A percentile compares a stretch with the other conserved stretches of the same genome.
phyloP scores from a whole-genome alignment of 2,797 vertebrate species.

The Sebastes hopkinsi region DNA sequence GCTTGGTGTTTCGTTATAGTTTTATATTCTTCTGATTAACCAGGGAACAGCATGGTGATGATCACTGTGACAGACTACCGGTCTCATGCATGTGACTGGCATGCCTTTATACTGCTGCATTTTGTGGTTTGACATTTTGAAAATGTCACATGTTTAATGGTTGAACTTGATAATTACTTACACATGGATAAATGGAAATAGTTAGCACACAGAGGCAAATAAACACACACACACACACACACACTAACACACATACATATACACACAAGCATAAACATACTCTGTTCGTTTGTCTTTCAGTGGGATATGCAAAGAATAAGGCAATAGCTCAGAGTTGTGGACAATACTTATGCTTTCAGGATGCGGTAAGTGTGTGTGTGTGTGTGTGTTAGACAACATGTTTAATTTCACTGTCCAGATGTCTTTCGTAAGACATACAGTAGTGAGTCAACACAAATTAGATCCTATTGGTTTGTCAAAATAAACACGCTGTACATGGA shows the following conservation, averaged over 20 bases:
- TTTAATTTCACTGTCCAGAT: constrained; percentile 18
- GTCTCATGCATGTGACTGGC: not conserved
- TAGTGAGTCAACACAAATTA: constrained; percentile 40
- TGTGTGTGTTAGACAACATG: not conserved
- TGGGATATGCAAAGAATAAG: constrained; percentile 95
- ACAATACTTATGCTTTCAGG: constrained; percentile 92
- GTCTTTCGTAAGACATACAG: constrained; percentile 31
- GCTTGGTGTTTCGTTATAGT: not conserved
- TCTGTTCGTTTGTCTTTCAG: constrained; percentile 78
- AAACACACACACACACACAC: not conserved
- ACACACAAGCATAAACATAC: not conserved
- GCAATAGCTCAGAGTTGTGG: constrained; percentile 91
- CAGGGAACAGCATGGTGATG: not conserved
- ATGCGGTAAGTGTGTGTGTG: constrained; percentile 87
- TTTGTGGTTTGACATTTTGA: not conserved
- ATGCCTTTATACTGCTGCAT: not conserved
- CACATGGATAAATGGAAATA: not conserved
- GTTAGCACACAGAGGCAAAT: not conserved
- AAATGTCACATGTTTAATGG: not conserved
- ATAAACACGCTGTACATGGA: not conserved
- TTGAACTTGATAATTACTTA: not conserved
- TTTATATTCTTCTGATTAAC: not conserved
- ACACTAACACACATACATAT: not conserved
- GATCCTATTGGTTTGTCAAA: constrained; percentile 19
- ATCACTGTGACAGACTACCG: not conserved